Base-by-base conservation (phyloP, 2,113 vertebrate genomes). In the Charina bottae region DNA sequence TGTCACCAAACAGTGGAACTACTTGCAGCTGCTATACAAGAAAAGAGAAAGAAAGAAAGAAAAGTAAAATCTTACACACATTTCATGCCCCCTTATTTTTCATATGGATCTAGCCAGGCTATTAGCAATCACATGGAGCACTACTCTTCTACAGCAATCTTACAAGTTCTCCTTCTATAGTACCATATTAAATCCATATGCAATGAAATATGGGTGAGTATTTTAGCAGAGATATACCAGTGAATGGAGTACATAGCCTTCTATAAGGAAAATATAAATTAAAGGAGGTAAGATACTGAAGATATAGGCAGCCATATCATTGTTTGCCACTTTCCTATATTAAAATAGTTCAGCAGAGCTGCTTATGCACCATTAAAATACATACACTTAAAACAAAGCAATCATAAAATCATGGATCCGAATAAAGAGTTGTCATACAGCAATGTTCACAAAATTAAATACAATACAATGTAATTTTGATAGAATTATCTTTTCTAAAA, bases 1-100 rank as follows among this genome's bases (percentile, higher is more conserved):
- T 99, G 96, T 99, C 99, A 24, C 99, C 99, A 68, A 99, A 99
- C 12, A 99, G 97, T 0, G 99, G 99, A 19, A 99, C 99, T 91
- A 99, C 99, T 94, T 99, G 99, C 89, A 99, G 97, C 95, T 99
- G 99, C 99, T 99, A 97, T 55, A 95, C 1, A 85, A 78, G 33
- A 54, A 93, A 72, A 64, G 49, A 49, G 49, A 21, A 93, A 3
- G 94, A 93, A 93, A 55, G n/a, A 89, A 72, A 60, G 62, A 89
- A 94, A 56, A 92, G 9, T 90, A 33, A 28, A 56, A 91, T 64
- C 95, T 42, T 91, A 92, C 55, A 86, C 4, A 85, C 0, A 87
- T 24, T 89, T 23, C 64, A 24, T 37, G 37, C 26, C 24, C 26
- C 17, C 46, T 23, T 28, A 53, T n/a, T 26, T 42, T 91, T 88